Evolutionary conservation across 2,888 invertebrate genomes (phyloP).

Genomic region (Drosophila multiciliata): DNA sequence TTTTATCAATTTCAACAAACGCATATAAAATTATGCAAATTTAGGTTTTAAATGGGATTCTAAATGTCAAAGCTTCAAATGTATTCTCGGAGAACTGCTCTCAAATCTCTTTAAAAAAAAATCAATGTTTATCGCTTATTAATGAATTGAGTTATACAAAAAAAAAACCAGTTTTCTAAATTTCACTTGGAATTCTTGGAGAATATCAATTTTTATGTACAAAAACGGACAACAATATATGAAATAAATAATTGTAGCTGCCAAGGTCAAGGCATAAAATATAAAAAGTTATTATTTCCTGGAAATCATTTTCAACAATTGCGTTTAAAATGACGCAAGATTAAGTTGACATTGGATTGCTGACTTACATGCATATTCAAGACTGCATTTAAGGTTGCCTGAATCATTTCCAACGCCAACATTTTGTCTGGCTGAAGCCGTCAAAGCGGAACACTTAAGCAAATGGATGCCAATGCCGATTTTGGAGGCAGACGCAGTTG

Average conservation of each 20-base stretch:
- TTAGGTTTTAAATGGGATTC: neutral
- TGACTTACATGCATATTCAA: constrained; percentile 6
- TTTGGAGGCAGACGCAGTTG: constrained; percentile 17
- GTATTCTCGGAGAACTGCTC: too few species aligned
- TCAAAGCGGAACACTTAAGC: constrained; percentile 17
- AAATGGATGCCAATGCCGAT: constrained; percentile 9
- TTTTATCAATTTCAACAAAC: neutral
- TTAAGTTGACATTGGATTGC: constrained; percentile 4
- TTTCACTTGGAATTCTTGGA: neutral
- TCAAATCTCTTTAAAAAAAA: neutral
- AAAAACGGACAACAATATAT: neutral
- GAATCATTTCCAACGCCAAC: constrained; percentile 11
- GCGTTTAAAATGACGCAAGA: neutral
- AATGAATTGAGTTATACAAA: neutral
- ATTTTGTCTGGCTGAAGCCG: constrained; percentile 15
- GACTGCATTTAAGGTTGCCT: constrained; percentile 18
- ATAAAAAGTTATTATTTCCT: neutral
- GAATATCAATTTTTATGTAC: too few species aligned
- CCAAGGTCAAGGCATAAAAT: neutral
- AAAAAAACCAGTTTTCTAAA: neutral
- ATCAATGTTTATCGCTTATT: neutral
- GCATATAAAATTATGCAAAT: neutral
- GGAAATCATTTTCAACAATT: neutral
- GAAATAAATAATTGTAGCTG: neutral
- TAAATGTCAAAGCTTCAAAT: neutral